These are phyloP conservation scores for Corvus cornix DNA, from an alignment of 2,113 vertebrate species.

Conservation along the genomic window DNA sequence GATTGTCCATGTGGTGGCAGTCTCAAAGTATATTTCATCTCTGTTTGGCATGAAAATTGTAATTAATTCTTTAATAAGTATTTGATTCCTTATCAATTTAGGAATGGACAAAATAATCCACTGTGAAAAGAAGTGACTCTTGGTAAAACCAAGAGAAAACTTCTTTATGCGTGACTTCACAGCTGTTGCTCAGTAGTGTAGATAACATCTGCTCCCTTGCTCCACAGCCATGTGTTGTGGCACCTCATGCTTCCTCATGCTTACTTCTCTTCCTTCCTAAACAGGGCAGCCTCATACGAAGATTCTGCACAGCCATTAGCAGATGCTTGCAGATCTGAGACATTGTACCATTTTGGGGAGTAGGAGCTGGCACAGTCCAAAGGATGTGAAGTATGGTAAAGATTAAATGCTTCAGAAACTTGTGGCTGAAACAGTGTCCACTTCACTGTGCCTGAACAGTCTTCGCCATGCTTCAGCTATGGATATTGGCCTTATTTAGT, in stretches of 20 bases:
- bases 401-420: not conserved
- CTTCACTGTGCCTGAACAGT: not conserved
- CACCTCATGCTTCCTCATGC: not conserved
- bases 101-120: not conserved
- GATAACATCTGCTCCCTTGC: not conserved
- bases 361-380: not conserved
- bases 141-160: not conserved
- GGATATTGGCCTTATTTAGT: not conserved
- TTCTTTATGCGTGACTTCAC: not conserved
- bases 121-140: not conserved
- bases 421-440: not conserved
- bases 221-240: not conserved
- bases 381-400: not conserved
- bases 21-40: slow-evolving; percentile 10
- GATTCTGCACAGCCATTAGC: not conserved
- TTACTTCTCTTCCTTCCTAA: not conserved
- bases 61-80: not conserved
- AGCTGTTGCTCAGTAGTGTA: not conserved
- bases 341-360: not conserved
- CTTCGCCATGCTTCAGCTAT: not conserved
- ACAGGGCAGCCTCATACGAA: not conserved
- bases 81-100: not conserved
- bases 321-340: not conserved
- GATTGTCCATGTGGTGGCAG: not conserved
- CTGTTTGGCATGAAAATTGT: not conserved